Percentiles rank a stretch among this genome's conserved stretches.
phyloP scores from a whole-genome alignment of 1,140 invertebrate genomes.

The Drosophila bocqueti region DNA sequence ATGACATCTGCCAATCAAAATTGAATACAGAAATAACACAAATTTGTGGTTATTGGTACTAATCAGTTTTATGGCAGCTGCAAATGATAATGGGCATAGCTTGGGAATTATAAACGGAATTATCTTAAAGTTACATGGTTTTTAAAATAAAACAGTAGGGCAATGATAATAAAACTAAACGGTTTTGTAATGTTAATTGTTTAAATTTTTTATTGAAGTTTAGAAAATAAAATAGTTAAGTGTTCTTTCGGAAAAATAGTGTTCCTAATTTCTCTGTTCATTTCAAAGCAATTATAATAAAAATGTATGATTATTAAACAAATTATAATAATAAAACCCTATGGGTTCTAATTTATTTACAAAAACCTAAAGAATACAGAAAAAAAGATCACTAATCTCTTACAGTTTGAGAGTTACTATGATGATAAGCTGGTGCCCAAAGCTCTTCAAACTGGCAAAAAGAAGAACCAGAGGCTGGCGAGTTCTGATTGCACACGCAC shows the following conservation, averaged over 20 bases:
- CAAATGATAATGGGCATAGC: not conserved
- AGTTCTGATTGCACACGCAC: constrained; percentile 27
- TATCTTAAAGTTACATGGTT: not conserved
- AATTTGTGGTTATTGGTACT: constrained; percentile 5
- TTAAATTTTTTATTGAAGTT: not conserved
- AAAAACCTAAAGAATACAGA: not conserved
- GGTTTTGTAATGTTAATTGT: not conserved
- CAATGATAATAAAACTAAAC: not conserved
- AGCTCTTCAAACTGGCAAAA: not conserved
- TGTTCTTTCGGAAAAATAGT: too few relatives aligned
- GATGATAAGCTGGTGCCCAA: not conserved
- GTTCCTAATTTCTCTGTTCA: too few relatives aligned
- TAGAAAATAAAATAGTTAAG: too few relatives aligned
- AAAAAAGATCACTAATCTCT: not conserved
- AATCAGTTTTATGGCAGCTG: constrained; percentile 4
- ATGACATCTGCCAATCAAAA: constrained; percentile 21
- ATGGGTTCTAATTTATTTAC: not conserved
- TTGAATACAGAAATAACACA: not conserved
- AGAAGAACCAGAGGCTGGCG: constrained; percentile 1
- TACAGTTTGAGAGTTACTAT: not conserved
- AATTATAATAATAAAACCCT: not conserved
- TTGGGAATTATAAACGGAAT: not conserved
- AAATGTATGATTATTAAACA: not conserved
- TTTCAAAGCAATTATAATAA: too few relatives aligned
- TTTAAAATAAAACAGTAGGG: not conserved